These are phyloP conservation scores for Drosophila basisetae DNA, from an alignment of 2,888 invertebrate species.

Conservation along the genomic window DNA sequence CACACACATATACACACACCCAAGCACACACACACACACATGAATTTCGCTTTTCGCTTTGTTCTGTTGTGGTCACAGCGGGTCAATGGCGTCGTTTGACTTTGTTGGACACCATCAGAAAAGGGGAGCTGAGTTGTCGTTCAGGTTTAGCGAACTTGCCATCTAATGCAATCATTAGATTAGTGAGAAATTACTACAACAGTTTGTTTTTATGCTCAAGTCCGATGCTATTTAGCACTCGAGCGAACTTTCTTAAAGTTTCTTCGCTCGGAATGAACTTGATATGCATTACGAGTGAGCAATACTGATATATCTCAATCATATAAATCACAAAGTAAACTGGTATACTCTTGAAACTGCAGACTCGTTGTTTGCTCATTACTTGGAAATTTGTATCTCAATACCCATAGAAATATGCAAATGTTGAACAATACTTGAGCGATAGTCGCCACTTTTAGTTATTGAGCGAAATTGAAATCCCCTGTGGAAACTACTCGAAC, in stretches of 20 bases:
- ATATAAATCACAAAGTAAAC: not conserved
- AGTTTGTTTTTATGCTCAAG: slow-evolving; percentile 16
- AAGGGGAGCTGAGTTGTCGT: slow-evolving; percentile 6
- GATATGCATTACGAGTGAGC: slow-evolving; percentile 13
- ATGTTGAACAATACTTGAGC: not conserved
- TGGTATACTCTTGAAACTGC: not conserved
- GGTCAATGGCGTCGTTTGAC: slow-evolving; percentile 68
- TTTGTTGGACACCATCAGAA: slow-evolving; percentile 20
- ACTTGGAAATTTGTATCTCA: not conserved
- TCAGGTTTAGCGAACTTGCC: slow-evolving; percentile 34
- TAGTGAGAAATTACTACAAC: slow-evolving; percentile 36
- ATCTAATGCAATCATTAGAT: slow-evolving; percentile 49
- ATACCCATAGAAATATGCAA: not conserved
- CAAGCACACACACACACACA: not conserved
- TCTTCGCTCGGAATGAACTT: not conserved
- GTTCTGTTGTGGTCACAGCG: slow-evolving; percentile 59
- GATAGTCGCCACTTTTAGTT: not conserved
- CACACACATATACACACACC: slow-evolving; percentile 1
- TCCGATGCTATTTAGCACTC: slow-evolving; percentile 16
- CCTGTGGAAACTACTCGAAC: slow-evolving; percentile 2
- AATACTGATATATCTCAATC: not conserved
- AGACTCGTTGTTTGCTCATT: not conserved
- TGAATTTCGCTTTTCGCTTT: slow-evolving; percentile 24
- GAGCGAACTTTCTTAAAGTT: slow-evolving; percentile 17
- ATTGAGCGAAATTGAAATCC: slow-evolving; percentile 1